Evolutionary conservation across 2,113 vertebrate genomes (phyloP), one percentile per base, ranked within the genome.

Genomic region (Sturnira hondurensis): DNA sequence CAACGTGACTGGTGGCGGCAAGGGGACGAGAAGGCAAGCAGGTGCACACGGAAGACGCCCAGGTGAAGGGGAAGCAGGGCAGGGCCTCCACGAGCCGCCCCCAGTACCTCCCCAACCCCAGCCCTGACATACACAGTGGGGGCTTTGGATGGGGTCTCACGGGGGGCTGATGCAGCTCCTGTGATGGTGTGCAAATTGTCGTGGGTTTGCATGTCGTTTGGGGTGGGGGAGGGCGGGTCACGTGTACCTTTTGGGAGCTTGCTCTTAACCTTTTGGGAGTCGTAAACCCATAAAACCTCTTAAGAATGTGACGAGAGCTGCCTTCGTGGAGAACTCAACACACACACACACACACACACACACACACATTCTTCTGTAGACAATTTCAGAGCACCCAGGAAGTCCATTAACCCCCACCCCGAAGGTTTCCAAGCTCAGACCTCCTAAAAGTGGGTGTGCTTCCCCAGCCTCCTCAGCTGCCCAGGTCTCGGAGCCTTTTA

Each of bases 91-190:
- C 47, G 5, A 33, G 28, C 43, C 0, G 13, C 71, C 33, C 3
- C n/a, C 17, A 28, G 17, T 4, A 13, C 4, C 20, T 80, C 54
- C 47, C 41, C 82, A 24, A 2, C 41, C 19, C 41, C 17, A 17
- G 47, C 47, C 31, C n/a, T 1, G 47, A 82, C 20, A 12, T 2
- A 7, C 38, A n/a, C 3, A 17, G n/a, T 0, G 0, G 24, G 24
- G 65, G 17, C 4, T 47, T n/a, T 16, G 74, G 38, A 19, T 31
- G 56, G 26, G 41, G 71, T 28, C 20, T 68, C 84, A 12, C 0
- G 15, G 41, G 36, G 47, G n/a, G 26, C 6, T 12, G 0, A 63
- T 0, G 26, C 33, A 47, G 26, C 7, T 13, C 52, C 36, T 76
- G n/a, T 11, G 26, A 9, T 0, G 7, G 20, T 1, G 4, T 20